phyloP scores from a whole-genome alignment of 2,113 vertebrate genomes.

The Tenrec ecaudatus region DNA sequence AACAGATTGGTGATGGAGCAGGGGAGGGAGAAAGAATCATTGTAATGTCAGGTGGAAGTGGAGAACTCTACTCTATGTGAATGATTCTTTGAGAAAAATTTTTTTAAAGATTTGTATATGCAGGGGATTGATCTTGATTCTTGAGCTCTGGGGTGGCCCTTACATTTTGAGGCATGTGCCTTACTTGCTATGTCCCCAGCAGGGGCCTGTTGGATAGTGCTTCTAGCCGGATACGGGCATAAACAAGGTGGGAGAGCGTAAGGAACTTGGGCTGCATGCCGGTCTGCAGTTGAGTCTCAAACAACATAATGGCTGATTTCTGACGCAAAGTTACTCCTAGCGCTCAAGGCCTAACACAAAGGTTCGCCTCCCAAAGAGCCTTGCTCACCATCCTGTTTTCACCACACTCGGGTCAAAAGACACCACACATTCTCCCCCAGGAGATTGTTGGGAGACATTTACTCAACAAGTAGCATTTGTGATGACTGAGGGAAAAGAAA shows the following conservation, averaged over 20 bases:
- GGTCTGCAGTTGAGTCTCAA: neutral
- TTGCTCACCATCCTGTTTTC: neutral
- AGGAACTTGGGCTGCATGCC: neutral
- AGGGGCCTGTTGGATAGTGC: slow-evolving; percentile 24
- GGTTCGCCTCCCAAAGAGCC: neutral
- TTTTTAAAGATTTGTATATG: neutral
- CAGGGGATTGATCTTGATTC: neutral
- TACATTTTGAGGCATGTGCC: neutral
- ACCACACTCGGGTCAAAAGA: neutral
- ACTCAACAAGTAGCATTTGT: slow-evolving; percentile 58
- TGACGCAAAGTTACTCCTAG: neutral
- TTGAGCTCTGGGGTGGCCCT: neutral
- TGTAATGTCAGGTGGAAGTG: neutral
- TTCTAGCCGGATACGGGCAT: slow-evolving; percentile 37
- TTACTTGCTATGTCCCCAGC: neutral
- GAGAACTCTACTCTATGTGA: slow-evolving; percentile 16
- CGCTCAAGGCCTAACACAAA: neutral
- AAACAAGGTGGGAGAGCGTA: slow-evolving; percentile 25
- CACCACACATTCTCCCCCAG: neutral
- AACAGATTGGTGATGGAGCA: neutral
- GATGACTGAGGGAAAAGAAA: slow-evolving; percentile 1
- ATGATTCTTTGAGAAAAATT: neutral
- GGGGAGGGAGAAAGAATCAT: neutral
- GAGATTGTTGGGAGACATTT: slow-evolving; percentile 47
- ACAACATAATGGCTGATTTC: slow-evolving; percentile 49